Conservation (phyloP, 1,140 invertebrate species). For the Dendrolimus kikuchii region DNA sequence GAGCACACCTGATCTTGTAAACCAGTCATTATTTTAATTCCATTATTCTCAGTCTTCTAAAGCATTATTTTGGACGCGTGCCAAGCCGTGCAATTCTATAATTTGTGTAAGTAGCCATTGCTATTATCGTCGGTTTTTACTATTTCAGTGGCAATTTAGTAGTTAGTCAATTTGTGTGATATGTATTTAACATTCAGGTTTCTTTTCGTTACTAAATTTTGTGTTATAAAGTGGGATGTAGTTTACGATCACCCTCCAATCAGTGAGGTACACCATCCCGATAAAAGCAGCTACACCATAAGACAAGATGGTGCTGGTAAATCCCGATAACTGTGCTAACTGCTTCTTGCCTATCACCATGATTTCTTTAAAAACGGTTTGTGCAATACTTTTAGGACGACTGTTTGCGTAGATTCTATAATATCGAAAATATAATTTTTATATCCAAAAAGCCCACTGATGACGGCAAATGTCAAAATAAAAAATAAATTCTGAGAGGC, state of each 20-base stretch:
- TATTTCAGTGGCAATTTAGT: background rate
- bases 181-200: constrained; percentile 4
- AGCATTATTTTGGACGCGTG: constrained; percentile 33
- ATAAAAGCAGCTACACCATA: constrained; percentile 74
- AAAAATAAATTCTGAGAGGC: too few species aligned
- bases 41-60: constrained; percentile 36
- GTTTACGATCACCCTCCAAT: constrained; percentile 80
- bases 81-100: constrained; percentile 21
- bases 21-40: constrained; percentile 59
- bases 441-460: too few species aligned
- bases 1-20: constrained; percentile 58
- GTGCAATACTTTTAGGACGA: too few species aligned
- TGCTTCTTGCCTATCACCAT: constrained; percentile 44
- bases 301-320: constrained; percentile 53
- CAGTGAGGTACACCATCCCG: constrained; percentile 78
- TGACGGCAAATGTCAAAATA: too few species aligned
- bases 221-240: constrained; percentile 81
- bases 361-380: background rate
- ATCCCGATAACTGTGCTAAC: constrained; percentile 27
- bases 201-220: constrained; percentile 72
- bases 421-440: too few species aligned
- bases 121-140: background rate
- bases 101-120: constrained; percentile 16
- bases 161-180: too few species aligned
- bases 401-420: too few species aligned